Percentiles rank a stretch among this genome's conserved stretches.
Evolutionary conservation across 2,888 invertebrate genomes (phyloP).

Genomic region (Andrena praecox): DNA sequence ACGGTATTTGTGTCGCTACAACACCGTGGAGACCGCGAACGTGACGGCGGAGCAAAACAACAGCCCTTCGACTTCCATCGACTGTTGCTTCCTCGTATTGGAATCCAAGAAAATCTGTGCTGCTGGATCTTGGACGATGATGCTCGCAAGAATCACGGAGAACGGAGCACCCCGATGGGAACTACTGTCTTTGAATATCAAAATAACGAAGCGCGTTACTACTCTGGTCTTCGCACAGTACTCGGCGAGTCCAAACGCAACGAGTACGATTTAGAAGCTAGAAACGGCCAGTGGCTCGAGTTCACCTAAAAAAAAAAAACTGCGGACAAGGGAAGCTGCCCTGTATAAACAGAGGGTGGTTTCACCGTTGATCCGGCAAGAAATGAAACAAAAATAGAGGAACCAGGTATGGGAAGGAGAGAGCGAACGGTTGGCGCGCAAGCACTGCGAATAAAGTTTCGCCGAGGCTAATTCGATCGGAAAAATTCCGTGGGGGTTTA

Average conservation of each 20-base stretch:
- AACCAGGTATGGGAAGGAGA: conserved; percentile 4
- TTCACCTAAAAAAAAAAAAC: conserved; percentile 49
- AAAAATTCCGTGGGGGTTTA: conserved; percentile 68
- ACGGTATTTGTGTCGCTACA: conserved; percentile 63
- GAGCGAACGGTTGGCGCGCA: conserved; percentile 23
- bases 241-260: background rate
- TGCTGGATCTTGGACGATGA: background rate
- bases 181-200: background rate
- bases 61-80: conserved; percentile 41
- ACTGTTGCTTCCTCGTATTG: conserved; percentile 37
- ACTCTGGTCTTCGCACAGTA: background rate
- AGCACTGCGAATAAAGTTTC: conserved; percentile 66
- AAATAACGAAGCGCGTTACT: background rate
- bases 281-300: background rate
- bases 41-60: conserved; percentile 66
- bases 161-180: background rate
- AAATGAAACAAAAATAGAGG: conserved; percentile 55
- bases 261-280: background rate
- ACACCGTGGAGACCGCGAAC: conserved; percentile 58
- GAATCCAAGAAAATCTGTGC: conserved; percentile 8
- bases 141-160: background rate
- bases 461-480: conserved; percentile 74
- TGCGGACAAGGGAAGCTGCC: conserved; percentile 39
- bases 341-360: conserved; percentile 61
- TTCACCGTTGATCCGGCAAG: conserved; percentile 45